Conservation (phyloP, 2,888 invertebrate species). For the Trissoscelio sp. region DNA sequence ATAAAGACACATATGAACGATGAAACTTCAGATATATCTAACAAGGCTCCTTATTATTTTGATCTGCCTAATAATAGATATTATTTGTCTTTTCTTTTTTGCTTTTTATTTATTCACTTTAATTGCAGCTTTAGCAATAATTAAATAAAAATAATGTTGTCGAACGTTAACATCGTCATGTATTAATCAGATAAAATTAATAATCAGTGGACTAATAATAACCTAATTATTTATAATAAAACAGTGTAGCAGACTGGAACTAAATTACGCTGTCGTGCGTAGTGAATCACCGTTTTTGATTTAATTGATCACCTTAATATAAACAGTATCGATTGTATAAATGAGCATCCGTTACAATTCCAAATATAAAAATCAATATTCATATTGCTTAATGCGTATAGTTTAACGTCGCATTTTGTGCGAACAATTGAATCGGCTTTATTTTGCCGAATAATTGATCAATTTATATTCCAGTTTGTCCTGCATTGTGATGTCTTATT, state of each 20-base stretch:
- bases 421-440: background rate
- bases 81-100: no score
- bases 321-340: background rate
- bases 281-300: conserved; percentile 24
- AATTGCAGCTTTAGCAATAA: no score
- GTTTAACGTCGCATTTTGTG: background rate
- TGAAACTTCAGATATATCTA: conserved; percentile 16
- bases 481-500: background rate
- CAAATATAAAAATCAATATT: conserved; percentile 8
- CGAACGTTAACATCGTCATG: background rate
- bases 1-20: conserved; percentile 20
- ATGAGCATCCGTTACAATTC: conserved; percentile 18
- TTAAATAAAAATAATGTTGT: no score
- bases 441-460: background rate
- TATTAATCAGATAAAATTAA: background rate
- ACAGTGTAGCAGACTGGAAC: background rate
- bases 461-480: background rate
- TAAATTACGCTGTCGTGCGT: background rate
- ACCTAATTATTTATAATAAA: background rate
- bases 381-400: background rate
- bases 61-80: no score
- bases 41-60: conserved; percentile 30
- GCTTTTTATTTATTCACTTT: no score
- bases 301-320: conserved; percentile 10
- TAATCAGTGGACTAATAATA: background rate